Percentiles rank a stretch among this genome's conserved stretches.
Conservation (phyloP, 2,113 vertebrate genomes). For the Oenanthe melanoleuca region DNA sequence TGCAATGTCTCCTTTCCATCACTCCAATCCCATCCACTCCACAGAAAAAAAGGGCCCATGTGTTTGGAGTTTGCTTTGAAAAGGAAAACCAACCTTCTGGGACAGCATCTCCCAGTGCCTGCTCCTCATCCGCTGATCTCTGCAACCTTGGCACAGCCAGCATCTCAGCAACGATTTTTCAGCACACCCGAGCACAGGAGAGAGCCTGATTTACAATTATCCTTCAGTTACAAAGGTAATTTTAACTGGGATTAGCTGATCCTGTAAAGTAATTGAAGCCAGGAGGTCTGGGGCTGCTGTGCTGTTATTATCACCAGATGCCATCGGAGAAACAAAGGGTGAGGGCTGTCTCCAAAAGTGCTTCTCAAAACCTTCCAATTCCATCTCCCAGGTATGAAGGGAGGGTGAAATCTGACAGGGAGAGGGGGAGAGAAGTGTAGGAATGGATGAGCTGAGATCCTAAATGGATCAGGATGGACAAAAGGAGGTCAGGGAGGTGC, state of each 20-base stretch:
- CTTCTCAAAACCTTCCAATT: conserved; percentile 27
- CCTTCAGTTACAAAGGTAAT: conserved; percentile 71
- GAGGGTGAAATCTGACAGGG: background rate
- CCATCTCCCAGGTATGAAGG: conserved; percentile 23
- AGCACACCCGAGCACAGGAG: conserved; percentile 27
- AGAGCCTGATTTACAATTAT: conserved; percentile 59
- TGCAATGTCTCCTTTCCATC: background rate
- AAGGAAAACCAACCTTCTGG: conserved; percentile 18
- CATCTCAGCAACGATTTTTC: conserved; percentile 27
- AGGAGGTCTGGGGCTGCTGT: conserved; percentile 50
- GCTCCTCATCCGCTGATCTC: conserved; percentile 42
- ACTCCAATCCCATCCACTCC: background rate
- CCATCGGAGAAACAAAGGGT: conserved; percentile 42
- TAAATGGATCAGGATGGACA: background rate
- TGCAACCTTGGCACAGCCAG: conserved; percentile 6
- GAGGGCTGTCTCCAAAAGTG: conserved; percentile 33
- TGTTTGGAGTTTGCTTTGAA: conserved; percentile 73
- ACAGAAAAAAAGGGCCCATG: conserved; percentile 27
- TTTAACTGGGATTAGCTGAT: conserved; percentile 71
- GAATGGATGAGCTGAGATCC: background rate
- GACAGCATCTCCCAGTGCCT: conserved; percentile 38
- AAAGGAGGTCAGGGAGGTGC: background rate
- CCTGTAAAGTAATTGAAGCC: conserved; percentile 70
- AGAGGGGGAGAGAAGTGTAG: background rate
- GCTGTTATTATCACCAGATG: conserved; percentile 67